A percentile compares a stretch with the other conserved stretches of the same genome.
Conservation (phyloP, 1,140 invertebrate species). For the Agraylea sexmaculata region DNA sequence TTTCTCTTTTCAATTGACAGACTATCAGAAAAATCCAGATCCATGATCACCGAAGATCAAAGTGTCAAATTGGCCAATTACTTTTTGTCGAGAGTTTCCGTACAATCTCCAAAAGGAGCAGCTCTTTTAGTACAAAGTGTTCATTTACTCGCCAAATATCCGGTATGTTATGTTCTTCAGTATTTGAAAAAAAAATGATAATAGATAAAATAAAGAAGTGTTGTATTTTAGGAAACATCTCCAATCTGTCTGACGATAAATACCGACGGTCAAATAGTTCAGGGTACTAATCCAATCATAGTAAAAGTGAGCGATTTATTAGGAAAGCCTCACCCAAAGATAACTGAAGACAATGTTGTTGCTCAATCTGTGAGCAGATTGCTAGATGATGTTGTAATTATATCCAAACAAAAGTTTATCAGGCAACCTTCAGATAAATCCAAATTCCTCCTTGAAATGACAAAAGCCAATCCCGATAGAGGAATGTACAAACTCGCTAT, state of each 20-base stretch:
- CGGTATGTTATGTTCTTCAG: slow-evolving; percentile 23
- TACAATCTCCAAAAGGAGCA: slow-evolving; percentile 74
- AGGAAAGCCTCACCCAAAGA: slow-evolving; percentile 53
- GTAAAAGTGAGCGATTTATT: slow-evolving; percentile 75
- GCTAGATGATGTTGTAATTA: slow-evolving; percentile 62
- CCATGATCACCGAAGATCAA: slow-evolving; percentile 64
- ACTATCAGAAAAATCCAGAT: slow-evolving; percentile 54
- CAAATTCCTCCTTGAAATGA: slow-evolving; percentile 68
- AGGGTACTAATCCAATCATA: slow-evolving; percentile 56
- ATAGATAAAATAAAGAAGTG: too few relatives aligned
- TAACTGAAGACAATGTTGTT: slow-evolving; percentile 52
- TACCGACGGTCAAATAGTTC: slow-evolving; percentile 58
- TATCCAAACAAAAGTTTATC: slow-evolving; percentile 47
- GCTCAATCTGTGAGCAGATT: slow-evolving; percentile 64
- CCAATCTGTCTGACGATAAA: slow-evolving; percentile 71
- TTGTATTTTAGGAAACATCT: slow-evolving; percentile 19
- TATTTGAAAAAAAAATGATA: background rate
- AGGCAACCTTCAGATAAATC: slow-evolving; percentile 44
- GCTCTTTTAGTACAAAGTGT: slow-evolving; percentile 68
- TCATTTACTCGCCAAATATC: slow-evolving; percentile 45
- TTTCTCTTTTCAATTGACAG: slow-evolving; percentile 53
- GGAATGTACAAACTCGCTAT: slow-evolving; percentile 76
- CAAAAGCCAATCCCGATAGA: slow-evolving; percentile 63
- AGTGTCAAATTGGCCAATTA: slow-evolving; percentile 86
- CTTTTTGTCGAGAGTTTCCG: slow-evolving; percentile 78